Evolutionary conservation across 2,113 vertebrate species (phyloP).

Genomic region (Takifugu bimaculatus): DNA sequence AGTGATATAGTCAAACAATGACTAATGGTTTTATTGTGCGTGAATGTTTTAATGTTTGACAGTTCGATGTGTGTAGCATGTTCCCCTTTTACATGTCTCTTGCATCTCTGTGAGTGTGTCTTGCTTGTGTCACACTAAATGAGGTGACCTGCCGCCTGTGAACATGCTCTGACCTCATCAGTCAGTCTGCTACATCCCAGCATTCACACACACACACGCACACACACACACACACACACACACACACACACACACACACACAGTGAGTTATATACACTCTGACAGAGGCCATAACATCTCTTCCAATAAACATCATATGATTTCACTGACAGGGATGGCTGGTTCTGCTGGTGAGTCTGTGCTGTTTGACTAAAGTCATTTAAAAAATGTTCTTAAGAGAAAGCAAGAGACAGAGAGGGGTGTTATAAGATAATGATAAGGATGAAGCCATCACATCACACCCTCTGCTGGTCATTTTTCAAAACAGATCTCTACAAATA

Average conservation of each 20-base stretch:
- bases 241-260: not conserved
- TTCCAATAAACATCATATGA: slow-evolving; percentile 53
- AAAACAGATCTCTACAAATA: no score
- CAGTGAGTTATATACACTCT: slow-evolving; percentile 29
- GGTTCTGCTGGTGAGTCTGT: slow-evolving; percentile 63
- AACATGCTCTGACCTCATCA: slow-evolving; percentile 42
- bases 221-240: slow-evolving; percentile 1
- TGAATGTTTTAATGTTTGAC: slow-evolving; percentile 4
- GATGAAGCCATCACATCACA: no score
- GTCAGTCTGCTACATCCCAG: slow-evolving; percentile 30
- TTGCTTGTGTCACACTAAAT: slow-evolving; percentile 36
- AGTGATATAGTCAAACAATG: slow-evolving; percentile 55
- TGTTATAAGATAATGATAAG: no score
- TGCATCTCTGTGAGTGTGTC: slow-evolving; percentile 3
- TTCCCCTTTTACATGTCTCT: slow-evolving; percentile 3
- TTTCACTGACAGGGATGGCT: slow-evolving; percentile 76
- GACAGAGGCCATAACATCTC: slow-evolving; percentile 73
- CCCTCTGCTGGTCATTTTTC: no score
- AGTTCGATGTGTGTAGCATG: slow-evolving; percentile 12
- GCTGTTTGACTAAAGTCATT: no score
- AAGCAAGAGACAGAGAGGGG: slow-evolving; percentile 44
- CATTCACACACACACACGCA: slow-evolving; percentile 13
- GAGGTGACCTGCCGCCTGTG: slow-evolving; percentile 50
- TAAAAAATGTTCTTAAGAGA: slow-evolving; percentile 6
- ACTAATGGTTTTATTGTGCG: slow-evolving; percentile 25